Evolutionary conservation across 2,797 vertebrate species (phyloP).

Genomic region (Lithobates pipiens): DNA sequence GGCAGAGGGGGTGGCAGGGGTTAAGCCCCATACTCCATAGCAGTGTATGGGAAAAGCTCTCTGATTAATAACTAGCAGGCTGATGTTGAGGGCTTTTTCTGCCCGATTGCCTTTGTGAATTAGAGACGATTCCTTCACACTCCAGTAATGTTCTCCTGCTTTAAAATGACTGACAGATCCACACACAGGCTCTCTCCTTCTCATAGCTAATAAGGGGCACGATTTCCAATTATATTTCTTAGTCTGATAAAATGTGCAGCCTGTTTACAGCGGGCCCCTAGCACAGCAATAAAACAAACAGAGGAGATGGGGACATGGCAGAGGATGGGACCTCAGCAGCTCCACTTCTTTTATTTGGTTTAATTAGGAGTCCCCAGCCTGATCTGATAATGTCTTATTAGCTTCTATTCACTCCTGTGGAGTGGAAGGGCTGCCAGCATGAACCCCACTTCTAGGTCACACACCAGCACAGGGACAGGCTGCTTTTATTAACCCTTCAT

Average conservation of each 20-base stretch:
- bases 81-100: slow-evolving; percentile 86
- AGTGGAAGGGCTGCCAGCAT: slow-evolving; percentile 79
- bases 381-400: slow-evolving; percentile 90
- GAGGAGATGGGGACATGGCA: background rate
- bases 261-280: background rate
- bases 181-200: slow-evolving; percentile 73
- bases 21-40: slow-evolving; percentile 55
- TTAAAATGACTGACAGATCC: slow-evolving; percentile 90
- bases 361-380: slow-evolving; percentile 90
- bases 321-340: slow-evolving; percentile 64
- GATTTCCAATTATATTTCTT: slow-evolving; percentile 88
- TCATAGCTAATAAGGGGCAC: slow-evolving; percentile 86
- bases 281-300: background rate
- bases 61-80: slow-evolving; percentile 86
- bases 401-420: slow-evolving; percentile 84
- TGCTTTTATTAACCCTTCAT: slow-evolving; percentile 52
- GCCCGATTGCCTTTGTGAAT: slow-evolving; percentile 87
- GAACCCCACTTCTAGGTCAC: slow-evolving; percentile 43
- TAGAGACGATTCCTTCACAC: slow-evolving; percentile 91
- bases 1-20: slow-evolving; percentile 64
- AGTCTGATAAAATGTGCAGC: slow-evolving; percentile 82
- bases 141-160: slow-evolving; percentile 89
- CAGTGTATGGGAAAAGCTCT: slow-evolving; percentile 63
- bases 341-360: slow-evolving; percentile 85
- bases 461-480: slow-evolving; percentile 12